phyloP scores from a whole-genome alignment of 2,797 vertebrate genomes.

The Pseudopleuronectes americanus region DNA sequence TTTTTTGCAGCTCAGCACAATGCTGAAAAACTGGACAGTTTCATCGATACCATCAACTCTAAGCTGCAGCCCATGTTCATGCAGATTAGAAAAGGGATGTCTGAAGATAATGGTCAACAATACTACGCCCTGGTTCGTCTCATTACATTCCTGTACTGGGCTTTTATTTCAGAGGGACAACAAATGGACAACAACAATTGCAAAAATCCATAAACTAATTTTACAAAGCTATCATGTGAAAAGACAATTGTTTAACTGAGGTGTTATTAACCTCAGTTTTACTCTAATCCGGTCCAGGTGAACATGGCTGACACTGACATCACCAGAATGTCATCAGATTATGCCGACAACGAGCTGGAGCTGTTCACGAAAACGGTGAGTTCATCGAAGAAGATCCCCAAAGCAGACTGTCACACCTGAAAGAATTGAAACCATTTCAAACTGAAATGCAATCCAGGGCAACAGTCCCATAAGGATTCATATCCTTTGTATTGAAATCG shows the following conservation, averaged over 20 bases:
- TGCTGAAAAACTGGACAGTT: conserved; percentile 88
- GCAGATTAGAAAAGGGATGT: conserved; percentile 91
- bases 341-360: conserved; percentile 93
- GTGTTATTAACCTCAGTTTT: neutral
- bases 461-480: neutral
- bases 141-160: neutral
- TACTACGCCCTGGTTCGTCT: conserved; percentile 88
- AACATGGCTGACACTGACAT: conserved; percentile 91
- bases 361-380: conserved; percentile 94
- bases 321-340: conserved; percentile 94
- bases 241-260: neutral
- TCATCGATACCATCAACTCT: conserved; percentile 87
- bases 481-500: neutral
- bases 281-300: conserved; percentile 80
- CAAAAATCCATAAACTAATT: no score
- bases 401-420: neutral
- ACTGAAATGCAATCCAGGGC: neutral
- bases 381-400: neutral
- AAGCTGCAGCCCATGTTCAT: conserved; percentile 93
- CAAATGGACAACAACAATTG: no score
- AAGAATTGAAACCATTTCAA: neutral
- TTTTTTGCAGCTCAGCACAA: conserved; percentile 77
- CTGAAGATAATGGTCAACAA: conserved; percentile 86
- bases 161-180: neutral
- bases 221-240: neutral